Evolutionary conservation across 2,797 vertebrate genomes (phyloP), one percentile per base, ranked within the genome.

Genomic region (Thamnophis elegans): DNA sequence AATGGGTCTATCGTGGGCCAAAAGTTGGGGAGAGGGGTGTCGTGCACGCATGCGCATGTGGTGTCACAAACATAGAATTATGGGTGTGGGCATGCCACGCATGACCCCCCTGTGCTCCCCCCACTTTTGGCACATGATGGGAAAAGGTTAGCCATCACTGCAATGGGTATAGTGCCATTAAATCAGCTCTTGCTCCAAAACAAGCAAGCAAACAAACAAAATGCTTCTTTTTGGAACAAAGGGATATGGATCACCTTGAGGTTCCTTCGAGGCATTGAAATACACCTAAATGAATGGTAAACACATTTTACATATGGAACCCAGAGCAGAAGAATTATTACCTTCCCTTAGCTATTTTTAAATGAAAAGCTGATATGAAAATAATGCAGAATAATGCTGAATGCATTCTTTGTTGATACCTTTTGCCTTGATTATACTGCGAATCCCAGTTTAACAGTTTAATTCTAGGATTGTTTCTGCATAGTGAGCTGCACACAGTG

Each of bases 401-500:
- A 90, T 85, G 16, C 51, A 51, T 62, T 78, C 62, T 55, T 60
- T 16, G 8, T 51, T 94, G 47, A 89, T 42, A 93, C 51, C 26
- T 93, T 20, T 91, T 93, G 65, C 54, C 87, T 92, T 62, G 85
- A 82, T 22, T 42, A 89, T 58, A 92, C n/a, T 55, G 92, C 53
- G 90, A 94, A 92, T 58, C 93, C 87, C 59, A 89, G 78, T 94
- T 96, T 95, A 95, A 90, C 91, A 94, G 0, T 85, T 92, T 93
- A 85, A 47, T 91, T 93, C 87, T 95, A 93, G 93, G 93, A 93
- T 54, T 92, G 54, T 58, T 96, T 92, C 94, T 89, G 88, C 93
- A 93, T 95, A 95, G 95, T 91, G 93, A 90, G 91, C 88, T 88
- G 89, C 90, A 91, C 89, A 92, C 89, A 65, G 62, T 0, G 92